These are phyloP conservation scores for Eupithecia vulgata DNA, from an alignment of 2,888 invertebrate species.

Conservation along the genomic window DNA sequence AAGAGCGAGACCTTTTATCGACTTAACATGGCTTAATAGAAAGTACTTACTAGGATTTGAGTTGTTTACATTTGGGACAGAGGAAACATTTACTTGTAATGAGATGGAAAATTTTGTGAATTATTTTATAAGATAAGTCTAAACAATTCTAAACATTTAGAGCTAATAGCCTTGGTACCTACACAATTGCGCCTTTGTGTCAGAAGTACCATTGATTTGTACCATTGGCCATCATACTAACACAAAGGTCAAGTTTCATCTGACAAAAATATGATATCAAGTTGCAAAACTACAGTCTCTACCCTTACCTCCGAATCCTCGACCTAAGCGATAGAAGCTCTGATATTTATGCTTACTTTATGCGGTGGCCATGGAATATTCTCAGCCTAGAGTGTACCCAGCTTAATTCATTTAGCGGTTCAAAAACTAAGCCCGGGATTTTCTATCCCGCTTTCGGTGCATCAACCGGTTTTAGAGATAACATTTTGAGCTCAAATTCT, in stretches of 20 bases:
- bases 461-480: conserved; percentile 43
- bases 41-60: conserved; percentile 33
- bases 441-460: conserved; percentile 39
- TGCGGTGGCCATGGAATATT: conserved; percentile 65
- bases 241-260: neutral
- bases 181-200: too few relatives aligned
- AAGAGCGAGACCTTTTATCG: conserved; percentile 49
- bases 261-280: neutral
- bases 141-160: neutral
- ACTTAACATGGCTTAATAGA: conserved; percentile 43
- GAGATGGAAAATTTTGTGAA: neutral
- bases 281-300: conserved; percentile 36
- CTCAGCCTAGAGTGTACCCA: conserved; percentile 59
- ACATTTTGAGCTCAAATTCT: conserved; percentile 38
- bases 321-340: conserved; percentile 59
- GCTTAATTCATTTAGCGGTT: conserved; percentile 71
- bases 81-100: neutral
- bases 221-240: too few relatives aligned
- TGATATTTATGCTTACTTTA: conserved; percentile 74
- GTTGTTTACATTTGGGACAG: conserved; percentile 11
- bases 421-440: conserved; percentile 59
- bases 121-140: neutral
- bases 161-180: too few relatives aligned
- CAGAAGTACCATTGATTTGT: too few relatives aligned
- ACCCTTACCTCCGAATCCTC: conserved; percentile 41